Percentiles rank a stretch among this genome's conserved stretches.
Conservation (phyloP, 1,140 invertebrate species). For the Drosophila serrata region DNA sequence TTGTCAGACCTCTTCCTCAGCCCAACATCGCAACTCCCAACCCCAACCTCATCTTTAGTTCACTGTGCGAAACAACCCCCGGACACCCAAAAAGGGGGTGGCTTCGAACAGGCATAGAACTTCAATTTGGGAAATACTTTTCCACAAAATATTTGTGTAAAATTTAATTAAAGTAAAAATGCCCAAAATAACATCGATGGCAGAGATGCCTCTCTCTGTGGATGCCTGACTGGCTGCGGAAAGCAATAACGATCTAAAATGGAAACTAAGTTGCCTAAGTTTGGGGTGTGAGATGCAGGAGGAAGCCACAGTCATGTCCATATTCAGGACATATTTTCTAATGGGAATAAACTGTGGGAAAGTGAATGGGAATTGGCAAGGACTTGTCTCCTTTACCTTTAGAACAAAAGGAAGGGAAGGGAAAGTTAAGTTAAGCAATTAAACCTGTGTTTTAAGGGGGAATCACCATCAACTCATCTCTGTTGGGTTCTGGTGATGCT, state of each 20-base stretch:
- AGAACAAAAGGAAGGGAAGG: too few relatives aligned
- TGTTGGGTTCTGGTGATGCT: background rate
- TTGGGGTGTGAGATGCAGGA: background rate
- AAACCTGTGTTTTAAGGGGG: background rate
- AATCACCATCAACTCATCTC: too few relatives aligned
- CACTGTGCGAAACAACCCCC: slow-evolving; percentile 9
- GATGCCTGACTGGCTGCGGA: slow-evolving; percentile 9
- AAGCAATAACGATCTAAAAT: slow-evolving; percentile 46
- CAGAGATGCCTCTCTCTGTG: slow-evolving; percentile 8
- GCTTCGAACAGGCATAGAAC: slow-evolving; percentile 33
- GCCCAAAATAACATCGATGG: slow-evolving; percentile 58
- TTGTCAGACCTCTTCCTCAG: slow-evolving; percentile 18
- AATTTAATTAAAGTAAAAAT: slow-evolving; percentile 79
- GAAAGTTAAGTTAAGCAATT: background rate
- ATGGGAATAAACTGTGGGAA: slow-evolving; percentile 1
- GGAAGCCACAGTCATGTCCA: background rate
- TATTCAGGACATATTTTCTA: slow-evolving; percentile 11
- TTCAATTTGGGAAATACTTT: slow-evolving; percentile 72
- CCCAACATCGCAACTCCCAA: background rate
- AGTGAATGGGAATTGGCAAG: background rate
- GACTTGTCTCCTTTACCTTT: background rate
- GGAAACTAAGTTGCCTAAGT: slow-evolving; percentile 29
- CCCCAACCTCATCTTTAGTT: background rate
- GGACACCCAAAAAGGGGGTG: slow-evolving; percentile 12
- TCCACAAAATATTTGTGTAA: slow-evolving; percentile 73